phyloP scores from a whole-genome alignment of 2,797 vertebrate species.

The Botia almorhae region DNA sequence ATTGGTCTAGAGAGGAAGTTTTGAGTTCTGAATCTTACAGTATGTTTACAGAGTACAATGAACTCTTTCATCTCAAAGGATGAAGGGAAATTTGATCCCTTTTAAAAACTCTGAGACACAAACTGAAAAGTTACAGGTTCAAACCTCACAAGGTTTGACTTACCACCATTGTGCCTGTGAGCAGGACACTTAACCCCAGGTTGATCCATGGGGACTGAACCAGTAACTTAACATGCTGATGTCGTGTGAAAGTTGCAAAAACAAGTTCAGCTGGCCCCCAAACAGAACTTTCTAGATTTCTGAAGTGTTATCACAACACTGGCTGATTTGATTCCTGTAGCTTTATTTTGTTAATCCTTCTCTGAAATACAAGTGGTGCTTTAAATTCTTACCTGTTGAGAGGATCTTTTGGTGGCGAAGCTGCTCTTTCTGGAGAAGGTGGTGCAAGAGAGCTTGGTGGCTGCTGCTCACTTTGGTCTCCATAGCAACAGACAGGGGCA shows the following conservation, averaged over 20 bases:
- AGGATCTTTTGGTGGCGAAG: constrained; percentile 96
- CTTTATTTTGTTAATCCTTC: background rate
- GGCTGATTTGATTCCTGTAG: background rate
- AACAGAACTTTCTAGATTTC: too few relatives aligned
- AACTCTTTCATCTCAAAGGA: background rate
- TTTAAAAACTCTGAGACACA: background rate
- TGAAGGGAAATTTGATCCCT: background rate
- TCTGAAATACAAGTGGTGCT: background rate
- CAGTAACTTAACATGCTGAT: constrained; percentile 8
- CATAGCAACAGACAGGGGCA: constrained; percentile 82
- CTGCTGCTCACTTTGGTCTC: constrained; percentile 94
- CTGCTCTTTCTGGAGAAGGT: constrained; percentile 96
- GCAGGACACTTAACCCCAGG: background rate
- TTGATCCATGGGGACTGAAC: background rate
- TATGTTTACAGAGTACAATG: background rate
- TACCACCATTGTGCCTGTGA: background rate
- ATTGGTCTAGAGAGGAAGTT: background rate
- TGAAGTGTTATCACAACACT: background rate
- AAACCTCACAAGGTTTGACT: constrained; percentile 14
- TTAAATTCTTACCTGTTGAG: constrained; percentile 82
- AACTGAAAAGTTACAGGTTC: background rate
- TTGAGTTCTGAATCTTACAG: background rate
- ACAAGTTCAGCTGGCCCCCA: background rate
- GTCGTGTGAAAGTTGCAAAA: background rate
- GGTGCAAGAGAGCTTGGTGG: constrained; percentile 96